Conservation (phyloP, 1,140 invertebrate genomes). For the Halesus radiatus region DNA sequence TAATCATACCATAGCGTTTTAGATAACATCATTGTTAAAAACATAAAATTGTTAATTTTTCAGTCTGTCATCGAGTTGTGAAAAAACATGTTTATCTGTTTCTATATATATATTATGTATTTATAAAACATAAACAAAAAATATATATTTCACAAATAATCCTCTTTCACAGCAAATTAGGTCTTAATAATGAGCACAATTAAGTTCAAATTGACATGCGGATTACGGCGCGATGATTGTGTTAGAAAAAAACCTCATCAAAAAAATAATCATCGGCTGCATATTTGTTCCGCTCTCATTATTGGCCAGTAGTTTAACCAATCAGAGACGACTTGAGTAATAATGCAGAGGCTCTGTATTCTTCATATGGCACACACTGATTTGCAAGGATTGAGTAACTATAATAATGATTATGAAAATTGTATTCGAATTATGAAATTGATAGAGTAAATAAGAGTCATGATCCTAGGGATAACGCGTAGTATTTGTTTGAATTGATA, state of each 20-base stretch:
- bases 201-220: background rate
- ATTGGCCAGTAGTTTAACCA: background rate
- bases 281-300: slow-evolving; percentile 34
- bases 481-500: too few species aligned
- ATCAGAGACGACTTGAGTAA: slow-evolving; percentile 8
- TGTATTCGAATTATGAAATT: background rate
- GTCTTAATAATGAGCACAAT: background rate
- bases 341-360: background rate
- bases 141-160: background rate
- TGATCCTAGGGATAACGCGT: too few species aligned
- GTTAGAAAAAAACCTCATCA: background rate
- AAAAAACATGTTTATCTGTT: background rate
- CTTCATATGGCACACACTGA: background rate
- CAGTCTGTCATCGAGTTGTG: background rate
- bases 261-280: background rate
- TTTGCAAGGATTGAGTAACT: slow-evolving; percentile 13
- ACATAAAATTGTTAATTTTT: too few species aligned
- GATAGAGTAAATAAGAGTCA: too few species aligned
- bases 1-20: too few species aligned
- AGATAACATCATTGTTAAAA: too few species aligned
- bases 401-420: background rate
- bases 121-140: background rate
- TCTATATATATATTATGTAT: too few species aligned
- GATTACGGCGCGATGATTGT: background rate
- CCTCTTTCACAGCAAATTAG: background rate